A percentile compares a stretch with the other conserved stretches of the same genome.
Evolutionary conservation across 2,797 vertebrate species (phyloP).

Genomic region (Linurgus olivaceus): DNA sequence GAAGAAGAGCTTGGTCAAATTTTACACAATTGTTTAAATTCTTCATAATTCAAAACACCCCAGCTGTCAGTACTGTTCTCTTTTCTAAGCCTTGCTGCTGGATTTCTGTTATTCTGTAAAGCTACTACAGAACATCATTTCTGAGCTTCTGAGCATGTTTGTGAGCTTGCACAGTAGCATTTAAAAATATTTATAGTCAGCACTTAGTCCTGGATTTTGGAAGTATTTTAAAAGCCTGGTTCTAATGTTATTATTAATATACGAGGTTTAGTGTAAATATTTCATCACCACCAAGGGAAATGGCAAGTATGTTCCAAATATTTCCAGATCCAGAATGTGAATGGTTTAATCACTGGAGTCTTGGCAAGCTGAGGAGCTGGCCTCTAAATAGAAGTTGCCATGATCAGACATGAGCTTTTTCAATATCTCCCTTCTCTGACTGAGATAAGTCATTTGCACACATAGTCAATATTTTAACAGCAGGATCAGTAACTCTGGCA

Average conservation of each 20-base stretch:
- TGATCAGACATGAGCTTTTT: background rate
- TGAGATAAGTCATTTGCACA: background rate
- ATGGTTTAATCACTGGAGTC: background rate
- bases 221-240: background rate
- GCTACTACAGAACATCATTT: background rate
- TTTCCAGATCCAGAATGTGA: background rate
- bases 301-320: background rate
- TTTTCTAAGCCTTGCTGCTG: background rate
- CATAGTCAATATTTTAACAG: conserved; percentile 32
- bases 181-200: conserved; percentile 1
- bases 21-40: background rate
- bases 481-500: conserved; percentile 40
- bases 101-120: background rate
- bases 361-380: background rate
- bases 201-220: background rate
- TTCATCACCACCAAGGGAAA: background rate
- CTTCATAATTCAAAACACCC: background rate
- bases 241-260: background rate
- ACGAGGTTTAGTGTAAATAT: background rate
- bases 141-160: background rate
- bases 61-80: background rate
- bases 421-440: background rate
- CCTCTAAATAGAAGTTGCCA: background rate
- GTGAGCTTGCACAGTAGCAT: background rate
- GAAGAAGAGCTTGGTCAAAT: background rate